Evolutionary conservation across 1,140 invertebrate species (phyloP).

Genomic region (Drosophila jambulina): DNA sequence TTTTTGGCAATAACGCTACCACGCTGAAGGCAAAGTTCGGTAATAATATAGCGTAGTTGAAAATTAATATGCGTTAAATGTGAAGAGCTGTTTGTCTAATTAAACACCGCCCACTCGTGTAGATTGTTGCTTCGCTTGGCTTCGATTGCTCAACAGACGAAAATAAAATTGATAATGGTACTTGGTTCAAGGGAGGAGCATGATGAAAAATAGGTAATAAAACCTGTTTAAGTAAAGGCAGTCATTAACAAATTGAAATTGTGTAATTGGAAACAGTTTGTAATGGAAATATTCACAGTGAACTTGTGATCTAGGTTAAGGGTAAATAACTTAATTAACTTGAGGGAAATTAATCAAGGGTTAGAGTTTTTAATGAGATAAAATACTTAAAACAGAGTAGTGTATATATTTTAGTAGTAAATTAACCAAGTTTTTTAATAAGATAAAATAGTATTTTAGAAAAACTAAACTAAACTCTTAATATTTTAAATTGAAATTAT

Average conservation of each 20-base stretch:
- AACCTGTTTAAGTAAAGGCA: neutral
- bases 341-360: neutral
- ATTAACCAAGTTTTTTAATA: too few relatives aligned
- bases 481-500: neutral
- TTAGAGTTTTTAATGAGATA: neutral
- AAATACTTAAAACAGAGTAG: neutral
- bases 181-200: neutral
- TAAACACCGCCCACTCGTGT: conserved; percentile 14
- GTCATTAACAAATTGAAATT: conserved; percentile 21
- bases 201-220: conserved; percentile 1
- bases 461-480: neutral
- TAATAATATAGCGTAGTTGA: conserved; percentile 44
- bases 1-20: neutral
- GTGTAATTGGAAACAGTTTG: neutral
- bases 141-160: conserved; percentile 7
- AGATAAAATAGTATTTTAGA: too few relatives aligned
- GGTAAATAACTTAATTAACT: neutral
- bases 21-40: conserved; percentile 19
- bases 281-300: neutral
- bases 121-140: conserved; percentile 6
- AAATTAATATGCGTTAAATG: conserved; percentile 72
- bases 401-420: too few relatives aligned
- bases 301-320: neutral
- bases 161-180: conserved; percentile 31
- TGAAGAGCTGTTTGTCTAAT: conserved; percentile 40